Evolutionary conservation across 2,888 invertebrate genomes (phyloP).

Genomic region (Lochmaea capreae): DNA sequence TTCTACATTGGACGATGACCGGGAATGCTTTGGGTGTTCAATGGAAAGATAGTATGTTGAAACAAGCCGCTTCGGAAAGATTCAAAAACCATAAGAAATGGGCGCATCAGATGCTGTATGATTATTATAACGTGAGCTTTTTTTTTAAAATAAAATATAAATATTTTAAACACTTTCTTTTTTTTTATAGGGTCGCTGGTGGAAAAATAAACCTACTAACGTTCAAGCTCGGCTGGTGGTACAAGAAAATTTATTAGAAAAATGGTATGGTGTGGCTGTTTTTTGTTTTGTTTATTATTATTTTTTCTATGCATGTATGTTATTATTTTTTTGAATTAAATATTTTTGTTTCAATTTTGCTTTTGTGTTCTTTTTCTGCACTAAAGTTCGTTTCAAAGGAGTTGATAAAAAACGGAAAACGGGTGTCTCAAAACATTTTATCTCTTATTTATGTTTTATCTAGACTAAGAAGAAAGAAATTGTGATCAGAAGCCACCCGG

Average conservation of each 20-base stretch:
- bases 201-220: slow-evolving; percentile 68
- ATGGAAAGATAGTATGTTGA: slow-evolving; percentile 74
- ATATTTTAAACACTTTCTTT: neutral
- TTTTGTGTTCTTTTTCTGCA: slow-evolving; percentile 15
- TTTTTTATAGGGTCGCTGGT: slow-evolving; percentile 71
- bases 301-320: neutral
- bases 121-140: slow-evolving; percentile 72
- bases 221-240: slow-evolving; percentile 71
- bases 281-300: slow-evolving; percentile 32
- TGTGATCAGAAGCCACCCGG: no score
- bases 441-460: no score
- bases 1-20: slow-evolving; percentile 72
- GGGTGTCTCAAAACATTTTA: no score
- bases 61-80: slow-evolving; percentile 72
- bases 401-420: no score
- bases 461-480: no score
- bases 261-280: slow-evolving; percentile 61
- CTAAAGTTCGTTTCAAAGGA: no score
- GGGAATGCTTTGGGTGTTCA: slow-evolving; percentile 72
- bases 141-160: neutral
- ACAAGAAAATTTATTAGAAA: slow-evolving; percentile 67
- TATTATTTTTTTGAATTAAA: slow-evolving; percentile 42
- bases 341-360: slow-evolving; percentile 47
- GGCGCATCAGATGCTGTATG: slow-evolving; percentile 68
- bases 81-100: slow-evolving; percentile 70